Evolutionary conservation across 1,140 invertebrate genomes (phyloP), one percentile per base, ranked within the genome.

Genomic region (Mylabris phalerata): DNA sequence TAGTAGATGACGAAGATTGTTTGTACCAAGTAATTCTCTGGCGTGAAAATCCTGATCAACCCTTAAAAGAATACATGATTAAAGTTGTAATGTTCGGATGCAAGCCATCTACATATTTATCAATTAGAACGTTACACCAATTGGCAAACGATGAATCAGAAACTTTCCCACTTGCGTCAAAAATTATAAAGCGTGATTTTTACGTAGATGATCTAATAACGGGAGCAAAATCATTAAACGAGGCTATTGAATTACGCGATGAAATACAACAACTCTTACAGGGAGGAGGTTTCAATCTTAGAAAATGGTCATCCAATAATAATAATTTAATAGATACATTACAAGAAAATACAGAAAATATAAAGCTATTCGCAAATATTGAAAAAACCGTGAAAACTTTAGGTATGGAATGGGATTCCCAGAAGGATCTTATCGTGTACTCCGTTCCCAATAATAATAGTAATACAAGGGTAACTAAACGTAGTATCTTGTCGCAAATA

Each of bases 21-120:
- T 56, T 70, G 43, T 73, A 68, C 27, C 75, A 78, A 51, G 57
- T 72, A 59, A 73, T 80, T 26, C 48, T 77, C 0, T 78, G 77
- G 75, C 55, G 73, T 3, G n/a, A 41, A 24, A 13, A 46, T n/a
- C 3, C 26, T 9, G 24, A 11, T 6, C 19, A 62, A 40, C 9
- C 47, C 10, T 1, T 63, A 5, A 25, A 56, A 13, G 27, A 13
- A 26, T 65, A 50, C 24, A 45, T 59, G 38, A 61, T 72, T 48
- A 61, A 67, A 32, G 72, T 67, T 2, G 60, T 72, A 3, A 70
- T 67, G 9, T 71, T 69, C 47, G 71, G 69, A 0, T 68, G 66
- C 6, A 42, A 55, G 13, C 55, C 57, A 13, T 66, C 69, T n/a
- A 55, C 64, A 7, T 71, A 56, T 57, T 50, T 68, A 38, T 65